Evolutionary conservation across 2,797 vertebrate species (phyloP).

Genomic region (Simalia tracyae): DNA sequence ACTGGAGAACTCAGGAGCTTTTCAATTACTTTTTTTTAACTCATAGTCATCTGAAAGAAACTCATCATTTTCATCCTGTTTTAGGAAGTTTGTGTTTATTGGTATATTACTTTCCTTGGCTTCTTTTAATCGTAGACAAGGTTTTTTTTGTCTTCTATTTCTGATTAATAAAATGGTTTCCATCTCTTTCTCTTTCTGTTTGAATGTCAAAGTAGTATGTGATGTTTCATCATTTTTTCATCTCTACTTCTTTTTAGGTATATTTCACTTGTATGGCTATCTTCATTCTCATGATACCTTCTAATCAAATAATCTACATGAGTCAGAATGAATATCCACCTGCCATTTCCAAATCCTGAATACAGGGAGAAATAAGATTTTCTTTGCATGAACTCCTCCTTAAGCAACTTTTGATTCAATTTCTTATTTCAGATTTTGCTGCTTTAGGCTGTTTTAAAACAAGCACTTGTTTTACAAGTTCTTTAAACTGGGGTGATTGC

Average conservation of each 20-base stretch:
- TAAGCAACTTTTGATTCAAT: neutral
- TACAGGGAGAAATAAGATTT: neutral
- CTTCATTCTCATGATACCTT: neutral
- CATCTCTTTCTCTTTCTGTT: neutral
- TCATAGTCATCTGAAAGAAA: no score
- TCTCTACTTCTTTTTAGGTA: neutral
- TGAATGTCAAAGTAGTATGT: neutral
- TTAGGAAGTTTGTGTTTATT: neutral
- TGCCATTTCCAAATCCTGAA: neutral
- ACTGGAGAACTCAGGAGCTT: no score
- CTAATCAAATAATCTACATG: neutral
- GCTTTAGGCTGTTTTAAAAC: neutral
- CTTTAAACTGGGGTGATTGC: neutral
- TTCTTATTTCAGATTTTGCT: neutral
- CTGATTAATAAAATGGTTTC: neutral
- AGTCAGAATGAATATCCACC: neutral
- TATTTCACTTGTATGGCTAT: neutral
- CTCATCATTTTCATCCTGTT: neutral
- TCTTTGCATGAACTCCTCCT: neutral
- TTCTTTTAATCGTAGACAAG: neutral
- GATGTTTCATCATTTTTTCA: neutral
- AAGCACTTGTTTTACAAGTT: neutral
- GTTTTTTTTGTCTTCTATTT: neutral
- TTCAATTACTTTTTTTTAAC: no score
- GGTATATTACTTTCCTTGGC: neutral